phyloP scores from a whole-genome alignment of 1,140 invertebrate species.

The Holcopasites calliopsidis region DNA sequence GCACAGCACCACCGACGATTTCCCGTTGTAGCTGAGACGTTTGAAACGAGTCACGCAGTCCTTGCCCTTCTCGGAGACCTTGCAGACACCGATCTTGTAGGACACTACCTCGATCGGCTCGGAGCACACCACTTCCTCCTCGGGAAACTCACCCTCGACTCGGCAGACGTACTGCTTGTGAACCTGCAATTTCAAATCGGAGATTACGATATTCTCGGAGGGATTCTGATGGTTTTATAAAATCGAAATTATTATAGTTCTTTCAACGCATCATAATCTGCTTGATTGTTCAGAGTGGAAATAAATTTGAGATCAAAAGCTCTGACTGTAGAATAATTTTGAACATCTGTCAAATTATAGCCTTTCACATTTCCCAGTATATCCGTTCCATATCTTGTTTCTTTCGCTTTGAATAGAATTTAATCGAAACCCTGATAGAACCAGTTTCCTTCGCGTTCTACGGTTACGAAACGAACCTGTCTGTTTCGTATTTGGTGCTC shows the following conservation, averaged over 20 bases:
- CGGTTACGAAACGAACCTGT: conserved; percentile 71
- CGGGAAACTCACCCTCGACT: conserved; percentile 97
- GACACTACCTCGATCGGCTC: conserved; percentile 97
- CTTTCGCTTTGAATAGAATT: no score
- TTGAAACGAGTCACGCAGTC: conserved; percentile 94
- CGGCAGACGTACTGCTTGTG: conserved; percentile 98
- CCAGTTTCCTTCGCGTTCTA: conserved; percentile 1
- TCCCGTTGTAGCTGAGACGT: conserved; percentile 91
- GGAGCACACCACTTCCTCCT: conserved; percentile 89
- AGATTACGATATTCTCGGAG: no score
- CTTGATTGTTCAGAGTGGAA: no score
- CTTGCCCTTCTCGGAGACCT: conserved; percentile 94
- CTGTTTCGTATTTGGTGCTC: conserved; percentile 96
- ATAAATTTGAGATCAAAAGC: no score
- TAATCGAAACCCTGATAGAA: not conserved
- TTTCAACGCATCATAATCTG: no score
- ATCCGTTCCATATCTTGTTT: no score
- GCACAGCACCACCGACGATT: conserved; percentile 95
- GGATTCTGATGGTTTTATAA: no score
- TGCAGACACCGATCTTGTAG: conserved; percentile 97
- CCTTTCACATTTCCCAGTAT: no score
- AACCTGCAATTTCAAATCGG: conserved; percentile 82
- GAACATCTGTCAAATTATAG: no score
- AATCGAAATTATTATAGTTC: no score
- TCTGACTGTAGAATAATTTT: no score